Evolutionary conservation across 2,888 invertebrate species (phyloP).

Genomic region (Sycophila texana): DNA sequence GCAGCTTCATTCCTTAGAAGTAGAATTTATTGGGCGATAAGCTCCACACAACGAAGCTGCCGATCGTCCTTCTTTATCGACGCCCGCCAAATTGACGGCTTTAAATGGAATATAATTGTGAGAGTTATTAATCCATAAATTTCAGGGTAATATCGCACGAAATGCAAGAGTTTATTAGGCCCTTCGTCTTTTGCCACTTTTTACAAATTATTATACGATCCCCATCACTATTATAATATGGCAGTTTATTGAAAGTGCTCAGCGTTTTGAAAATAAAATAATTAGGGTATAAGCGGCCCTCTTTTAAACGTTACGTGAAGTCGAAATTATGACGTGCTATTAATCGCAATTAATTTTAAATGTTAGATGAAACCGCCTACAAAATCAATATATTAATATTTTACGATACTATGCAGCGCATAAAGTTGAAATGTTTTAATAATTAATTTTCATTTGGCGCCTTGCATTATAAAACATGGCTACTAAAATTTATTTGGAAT

Average conservation of each 20-base stretch:
- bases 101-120: conserved; percentile 46
- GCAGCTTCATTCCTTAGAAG: conserved; percentile 62
- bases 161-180: neutral
- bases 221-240: too few relatives aligned
- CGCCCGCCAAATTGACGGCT: conserved; percentile 58
- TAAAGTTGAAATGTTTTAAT: neutral
- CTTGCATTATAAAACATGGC: too few relatives aligned
- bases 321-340: too few relatives aligned
- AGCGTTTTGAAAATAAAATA: too few relatives aligned
- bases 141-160: neutral
- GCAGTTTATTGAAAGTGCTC: too few relatives aligned
- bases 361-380: too few relatives aligned
- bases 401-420: too few relatives aligned
- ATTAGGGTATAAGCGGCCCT: too few relatives aligned
- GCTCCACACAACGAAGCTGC: conserved; percentile 66
- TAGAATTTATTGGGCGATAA: conserved; percentile 71
- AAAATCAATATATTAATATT: too few relatives aligned
- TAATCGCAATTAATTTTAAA: too few relatives aligned
- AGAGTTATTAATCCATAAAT: conserved; percentile 41
- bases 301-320: too few relatives aligned
- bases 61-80: conserved; percentile 68
- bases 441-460: conserved; percentile 2
- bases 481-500: too few relatives aligned
- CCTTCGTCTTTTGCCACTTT: neutral
- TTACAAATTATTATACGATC: conserved; percentile 18